Conservation (phyloP, 1,140 invertebrate species). For the Drosophila novamexicana region DNA sequence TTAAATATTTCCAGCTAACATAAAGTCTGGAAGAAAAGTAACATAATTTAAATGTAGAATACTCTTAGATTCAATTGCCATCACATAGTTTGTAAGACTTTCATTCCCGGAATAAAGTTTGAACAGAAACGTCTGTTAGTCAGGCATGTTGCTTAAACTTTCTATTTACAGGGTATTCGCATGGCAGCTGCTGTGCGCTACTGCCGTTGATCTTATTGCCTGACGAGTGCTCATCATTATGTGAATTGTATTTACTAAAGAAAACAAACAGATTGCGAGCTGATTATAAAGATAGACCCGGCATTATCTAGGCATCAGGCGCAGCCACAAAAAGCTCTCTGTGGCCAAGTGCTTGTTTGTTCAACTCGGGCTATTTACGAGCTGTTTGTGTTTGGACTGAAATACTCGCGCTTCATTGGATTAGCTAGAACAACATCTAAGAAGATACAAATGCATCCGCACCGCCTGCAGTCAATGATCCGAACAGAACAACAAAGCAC, state of each 20-base stretch:
- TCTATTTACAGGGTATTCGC: conserved; percentile 10
- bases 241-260: conserved; percentile 58
- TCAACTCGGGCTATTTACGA: conserved; percentile 19
- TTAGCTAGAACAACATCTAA: conserved; percentile 14
- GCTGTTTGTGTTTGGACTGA: conserved; percentile 13
- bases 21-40: no score
- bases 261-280: conserved; percentile 54
- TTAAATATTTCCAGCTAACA: no score
- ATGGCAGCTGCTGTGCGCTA: conserved; percentile 1
- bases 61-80: no score
- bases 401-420: conserved; percentile 5
- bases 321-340: conserved; percentile 11
- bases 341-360: conserved; percentile 7
- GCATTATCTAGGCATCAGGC: conserved; percentile 11
- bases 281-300: conserved; percentile 62
- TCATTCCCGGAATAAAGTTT: no score
- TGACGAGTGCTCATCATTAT: conserved; percentile 2
- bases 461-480: conserved; percentile 13
- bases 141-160: background rate
- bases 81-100: no score
- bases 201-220: conserved; percentile 12
- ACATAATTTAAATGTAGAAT: no score
- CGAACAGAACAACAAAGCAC: conserved; percentile 3
- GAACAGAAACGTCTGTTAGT: no score
- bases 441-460: conserved; percentile 20